These are phyloP conservation scores for Tiaroga cobitis DNA, from an alignment of 2,797 vertebrate genomes.

Conservation along the genomic window DNA sequence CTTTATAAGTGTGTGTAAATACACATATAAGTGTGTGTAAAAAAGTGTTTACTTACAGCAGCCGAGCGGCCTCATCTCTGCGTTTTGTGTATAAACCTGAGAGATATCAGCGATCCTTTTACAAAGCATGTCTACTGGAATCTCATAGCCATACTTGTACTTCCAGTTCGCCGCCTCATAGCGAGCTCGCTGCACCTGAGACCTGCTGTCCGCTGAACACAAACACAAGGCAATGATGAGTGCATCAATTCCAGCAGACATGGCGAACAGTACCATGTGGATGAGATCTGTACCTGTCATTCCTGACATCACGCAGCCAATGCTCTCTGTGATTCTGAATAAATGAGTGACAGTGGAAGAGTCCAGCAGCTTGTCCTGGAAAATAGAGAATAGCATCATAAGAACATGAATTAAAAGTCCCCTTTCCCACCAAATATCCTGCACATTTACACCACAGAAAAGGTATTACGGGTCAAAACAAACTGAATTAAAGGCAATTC, in stretches of 20 bases:
- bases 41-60: slow-evolving; percentile 84
- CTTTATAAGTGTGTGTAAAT: neutral
- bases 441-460: neutral
- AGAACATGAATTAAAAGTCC: neutral
- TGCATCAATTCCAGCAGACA: neutral
- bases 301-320: slow-evolving; percentile 98
- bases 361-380: slow-evolving; percentile 95
- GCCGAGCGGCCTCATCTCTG: slow-evolving; percentile 97
- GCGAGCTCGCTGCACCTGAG: slow-evolving; percentile 96
- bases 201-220: slow-evolving; percentile 90
- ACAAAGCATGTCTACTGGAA: slow-evolving; percentile 97
- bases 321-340: slow-evolving; percentile 97
- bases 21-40: too few species aligned
- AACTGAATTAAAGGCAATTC: neutral
- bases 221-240: slow-evolving; percentile 3
- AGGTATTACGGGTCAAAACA: neutral
- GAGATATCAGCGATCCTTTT: slow-evolving; percentile 97
- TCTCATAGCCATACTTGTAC: slow-evolving; percentile 98
- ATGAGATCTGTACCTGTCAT: slow-evolving; percentile 86
- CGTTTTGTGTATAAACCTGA: slow-evolving; percentile 98
- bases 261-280: neutral
- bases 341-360: slow-evolving; percentile 93
- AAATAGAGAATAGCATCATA: slow-evolving; percentile 14
- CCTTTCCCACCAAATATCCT: neutral
- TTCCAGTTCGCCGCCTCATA: slow-evolving; percentile 98